phyloP scores from a whole-genome alignment of 2,797 vertebrate genomes.

The Taeniopygia guttata region DNA sequence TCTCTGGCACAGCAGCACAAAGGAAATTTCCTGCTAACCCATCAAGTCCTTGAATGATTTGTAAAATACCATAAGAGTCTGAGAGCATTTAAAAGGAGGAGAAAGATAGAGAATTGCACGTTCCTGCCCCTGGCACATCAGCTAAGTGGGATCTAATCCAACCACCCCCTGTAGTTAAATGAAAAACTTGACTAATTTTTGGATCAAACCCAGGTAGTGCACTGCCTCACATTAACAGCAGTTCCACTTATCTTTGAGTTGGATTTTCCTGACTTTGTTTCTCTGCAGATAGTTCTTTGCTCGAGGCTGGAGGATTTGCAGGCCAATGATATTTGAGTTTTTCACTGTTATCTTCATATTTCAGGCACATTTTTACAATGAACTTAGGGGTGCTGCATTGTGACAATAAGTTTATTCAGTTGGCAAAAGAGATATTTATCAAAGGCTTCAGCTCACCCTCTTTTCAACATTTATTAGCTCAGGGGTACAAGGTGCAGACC shows the following conservation, averaged over 20 bases:
- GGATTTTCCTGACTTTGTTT: conserved; percentile 36
- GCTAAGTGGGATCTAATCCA: conserved; percentile 63
- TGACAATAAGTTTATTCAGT: background rate
- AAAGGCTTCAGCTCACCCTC: background rate
- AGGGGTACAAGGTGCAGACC: conserved; percentile 5
- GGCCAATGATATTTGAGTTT: background rate
- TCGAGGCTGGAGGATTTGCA: background rate
- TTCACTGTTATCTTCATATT: background rate
- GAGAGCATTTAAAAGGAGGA: conserved; percentile 43
- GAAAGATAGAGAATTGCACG: conserved; percentile 39
- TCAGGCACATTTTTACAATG: background rate
- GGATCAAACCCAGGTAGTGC: conserved; percentile 58
- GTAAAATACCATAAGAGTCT: conserved; percentile 33
- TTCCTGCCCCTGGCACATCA: conserved; percentile 47
- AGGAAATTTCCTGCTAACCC: conserved; percentile 54
- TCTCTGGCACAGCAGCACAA: conserved; percentile 40
- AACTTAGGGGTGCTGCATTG: background rate
- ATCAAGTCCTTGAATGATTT: conserved; percentile 50
- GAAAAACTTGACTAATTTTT: conserved; percentile 64
- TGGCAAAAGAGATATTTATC: background rate
- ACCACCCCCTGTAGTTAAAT: conserved; percentile 55
- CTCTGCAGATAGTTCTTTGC: background rate
- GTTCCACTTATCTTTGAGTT: conserved; percentile 36
- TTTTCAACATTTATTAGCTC: conserved; percentile 44
- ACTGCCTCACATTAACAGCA: conserved; percentile 27